Base-by-base conservation (phyloP, 2,888 invertebrate species). In the Callyntrura guangdongensis region DNA sequence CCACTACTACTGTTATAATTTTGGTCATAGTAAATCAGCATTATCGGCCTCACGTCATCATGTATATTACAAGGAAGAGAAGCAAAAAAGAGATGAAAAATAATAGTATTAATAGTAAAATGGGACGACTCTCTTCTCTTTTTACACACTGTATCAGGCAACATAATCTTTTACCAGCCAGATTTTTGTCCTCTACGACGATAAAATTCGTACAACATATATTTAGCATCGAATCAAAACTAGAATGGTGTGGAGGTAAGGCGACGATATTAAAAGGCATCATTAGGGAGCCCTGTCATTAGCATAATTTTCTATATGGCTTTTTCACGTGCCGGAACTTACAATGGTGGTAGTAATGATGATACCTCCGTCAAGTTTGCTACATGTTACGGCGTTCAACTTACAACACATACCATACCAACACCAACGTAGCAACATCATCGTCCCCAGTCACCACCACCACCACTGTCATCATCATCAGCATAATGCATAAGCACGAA, bases 271-370 rank as follows among this genome's bases (percentile, higher is more conserved):
- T 91, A 91, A 91, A 90, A 91, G 86, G 74, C 86, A 83, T 91
- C 83, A 91, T 91, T 91, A 91, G 83, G 77, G 49, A 86, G 86
- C 77, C 90, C 90, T 87, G 77, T 91, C 90, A 91, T 91, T 91
- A 91, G 67, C 90, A 91, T 91, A 86, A 86, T 86, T 83, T 91
- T 91, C 86, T 86, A 67, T 86, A 91, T 82, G 67, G 47, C 86
- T 86, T 90, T 90, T 90, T 91, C 82, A 87, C 90, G 90, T 91
- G 90, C 90, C 90, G 90, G 90, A 91, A 91, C 90, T 87, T 82
- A 83, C 64, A 67, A 85, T 85, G 82, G 53, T 79, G 45, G 27
- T 77, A 64, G 59, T 81, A 67, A 86, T 61, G 74, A 74, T 74
- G 74, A 49, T 74, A 47, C 74, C 74, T 49, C 69, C 69, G 45